Conservation (phyloP, 2,113 vertebrate species). For the Engraulis encrasicolus region DNA sequence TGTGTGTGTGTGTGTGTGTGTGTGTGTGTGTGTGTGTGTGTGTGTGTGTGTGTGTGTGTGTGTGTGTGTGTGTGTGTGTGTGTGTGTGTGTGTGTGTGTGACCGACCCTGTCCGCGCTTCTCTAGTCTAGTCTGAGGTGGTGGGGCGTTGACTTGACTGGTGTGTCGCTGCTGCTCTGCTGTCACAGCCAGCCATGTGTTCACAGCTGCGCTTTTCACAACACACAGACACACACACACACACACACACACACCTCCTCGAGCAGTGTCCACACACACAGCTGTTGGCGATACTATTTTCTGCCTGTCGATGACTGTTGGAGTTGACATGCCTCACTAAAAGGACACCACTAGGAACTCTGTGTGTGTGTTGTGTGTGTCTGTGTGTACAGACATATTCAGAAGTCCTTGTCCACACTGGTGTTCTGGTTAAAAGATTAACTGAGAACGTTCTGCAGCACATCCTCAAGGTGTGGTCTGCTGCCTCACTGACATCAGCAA, state of each 20-base stretch:
- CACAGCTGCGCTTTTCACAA: background rate
- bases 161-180: background rate
- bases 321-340: background rate
- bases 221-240: background rate
- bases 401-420: background rate
- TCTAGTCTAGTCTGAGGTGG: too few relatives aligned
- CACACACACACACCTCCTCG: background rate
- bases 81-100: background rate
- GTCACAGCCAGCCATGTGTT: background rate
- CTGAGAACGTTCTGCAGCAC: background rate
- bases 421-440: slow-evolving; percentile 5
- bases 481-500: background rate
- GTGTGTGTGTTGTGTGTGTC: slow-evolving; percentile 7
- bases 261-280: background rate
- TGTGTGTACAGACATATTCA: background rate
- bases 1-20: too few relatives aligned
- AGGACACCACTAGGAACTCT: background rate
- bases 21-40: too few relatives aligned
- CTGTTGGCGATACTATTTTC: slow-evolving; percentile 1
- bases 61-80: too few relatives aligned
- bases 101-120: too few relatives aligned
- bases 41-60: too few relatives aligned
- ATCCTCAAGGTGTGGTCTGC: background rate
- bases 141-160: too few relatives aligned
- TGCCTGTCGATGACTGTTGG: slow-evolving; percentile 7